phyloP scores from a whole-genome alignment of 2,797 vertebrate species.

The Danionella dracula region DNA sequence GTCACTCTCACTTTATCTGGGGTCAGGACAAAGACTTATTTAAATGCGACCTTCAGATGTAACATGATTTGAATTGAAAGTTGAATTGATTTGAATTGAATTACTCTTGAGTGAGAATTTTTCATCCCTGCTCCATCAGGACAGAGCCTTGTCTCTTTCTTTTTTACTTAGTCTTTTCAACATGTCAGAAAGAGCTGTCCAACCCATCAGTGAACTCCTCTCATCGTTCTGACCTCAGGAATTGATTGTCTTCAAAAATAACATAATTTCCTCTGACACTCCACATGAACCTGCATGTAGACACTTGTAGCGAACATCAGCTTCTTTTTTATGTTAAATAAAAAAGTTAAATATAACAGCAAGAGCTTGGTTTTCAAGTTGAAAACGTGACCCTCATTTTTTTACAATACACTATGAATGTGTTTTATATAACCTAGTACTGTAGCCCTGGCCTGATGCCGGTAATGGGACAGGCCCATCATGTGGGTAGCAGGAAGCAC shows the following conservation, averaged over 20 bases:
- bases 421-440: slow-evolving; percentile 18
- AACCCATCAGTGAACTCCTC: slow-evolving; percentile 39
- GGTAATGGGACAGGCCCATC: slow-evolving; percentile 30
- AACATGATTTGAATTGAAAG: slow-evolving; percentile 12
- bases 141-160: slow-evolving; percentile 32
- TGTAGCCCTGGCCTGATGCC: slow-evolving; percentile 38
- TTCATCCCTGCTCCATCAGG: slow-evolving; percentile 31
- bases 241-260: slow-evolving; percentile 40
- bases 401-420: neutral
- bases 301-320: slow-evolving; percentile 20
- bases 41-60: neutral
- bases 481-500: slow-evolving; percentile 44
- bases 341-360: neutral
- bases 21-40: slow-evolving; percentile 12
- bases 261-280: slow-evolving; percentile 28
- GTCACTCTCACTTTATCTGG: neutral
- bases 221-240: slow-evolving; percentile 24
- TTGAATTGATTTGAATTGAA: slow-evolving; percentile 23
- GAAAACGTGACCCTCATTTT: neutral
- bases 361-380: neutral
- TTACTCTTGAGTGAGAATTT: neutral
- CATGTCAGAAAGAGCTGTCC: slow-evolving; percentile 32
- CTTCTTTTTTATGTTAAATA: neutral
- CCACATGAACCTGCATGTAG: slow-evolving; percentile 10
- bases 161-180: slow-evolving; percentile 28